These are phyloP conservation scores for Stichodactyla mertensii DNA, from an alignment of 64 coral and sea anemone genomes.

Conservation along the genomic window DNA sequence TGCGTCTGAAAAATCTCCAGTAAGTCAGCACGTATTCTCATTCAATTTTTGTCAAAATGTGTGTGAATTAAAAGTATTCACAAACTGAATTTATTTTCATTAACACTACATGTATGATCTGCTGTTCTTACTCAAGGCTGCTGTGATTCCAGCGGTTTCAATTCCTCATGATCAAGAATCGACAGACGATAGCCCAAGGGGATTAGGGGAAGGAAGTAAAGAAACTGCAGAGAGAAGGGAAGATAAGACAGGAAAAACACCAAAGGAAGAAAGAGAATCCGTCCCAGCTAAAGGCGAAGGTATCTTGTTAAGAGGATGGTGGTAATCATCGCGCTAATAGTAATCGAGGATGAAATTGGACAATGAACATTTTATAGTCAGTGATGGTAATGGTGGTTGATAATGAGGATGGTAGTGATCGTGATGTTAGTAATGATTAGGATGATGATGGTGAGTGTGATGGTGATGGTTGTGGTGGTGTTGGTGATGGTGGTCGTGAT, in stretches of 20 bases:
- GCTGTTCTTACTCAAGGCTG: not conserved
- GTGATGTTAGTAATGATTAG: too few relatives aligned
- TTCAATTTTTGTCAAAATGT: not conserved
- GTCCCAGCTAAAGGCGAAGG: constrained; percentile 9
- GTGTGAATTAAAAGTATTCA: not conserved
- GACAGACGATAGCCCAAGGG: not conserved
- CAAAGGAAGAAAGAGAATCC: not conserved
- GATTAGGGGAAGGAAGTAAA: not conserved
- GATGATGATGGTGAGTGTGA: too few relatives aligned
- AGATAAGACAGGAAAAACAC: not conserved
- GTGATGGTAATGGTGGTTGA: too few relatives aligned
- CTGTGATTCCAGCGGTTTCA: not conserved
- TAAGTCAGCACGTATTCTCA: not conserved
- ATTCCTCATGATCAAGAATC: not conserved
- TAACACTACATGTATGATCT: not conserved
- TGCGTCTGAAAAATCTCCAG: not conserved
- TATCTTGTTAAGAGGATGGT: not conserved
- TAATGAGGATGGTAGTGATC: too few relatives aligned
- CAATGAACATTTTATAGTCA: too few relatives aligned
- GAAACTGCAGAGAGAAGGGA: not conserved
- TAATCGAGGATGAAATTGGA: too few relatives aligned
- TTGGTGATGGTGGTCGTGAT: not conserved
- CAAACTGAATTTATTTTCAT: not conserved
- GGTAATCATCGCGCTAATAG: too few relatives aligned
- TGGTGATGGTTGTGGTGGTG: too few relatives aligned